These are phyloP conservation scores for Dryocosmus kuriphilus DNA, from an alignment of 2,888 invertebrate species.

Conservation along the genomic window DNA sequence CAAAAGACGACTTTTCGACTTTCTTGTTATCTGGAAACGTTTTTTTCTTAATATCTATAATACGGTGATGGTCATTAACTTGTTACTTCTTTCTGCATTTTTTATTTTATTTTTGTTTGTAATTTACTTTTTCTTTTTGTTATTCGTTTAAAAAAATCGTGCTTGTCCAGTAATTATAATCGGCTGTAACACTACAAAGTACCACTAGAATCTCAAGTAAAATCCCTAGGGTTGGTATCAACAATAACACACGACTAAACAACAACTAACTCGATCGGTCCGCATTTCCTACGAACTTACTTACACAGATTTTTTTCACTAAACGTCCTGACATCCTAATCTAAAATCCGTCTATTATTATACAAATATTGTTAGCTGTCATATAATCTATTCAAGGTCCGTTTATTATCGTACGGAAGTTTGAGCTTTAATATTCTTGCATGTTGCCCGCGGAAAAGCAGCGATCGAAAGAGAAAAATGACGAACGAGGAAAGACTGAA, in stretches of 20 bases:
- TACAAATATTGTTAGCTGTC: slow-evolving; percentile 33
- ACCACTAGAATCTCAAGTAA: slow-evolving; percentile 72
- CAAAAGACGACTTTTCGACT: background rate
- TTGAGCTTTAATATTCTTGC: slow-evolving; percentile 26
- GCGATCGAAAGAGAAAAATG: slow-evolving; percentile 28
- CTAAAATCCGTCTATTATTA: slow-evolving; percentile 26
- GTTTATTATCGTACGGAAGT: slow-evolving; percentile 32
- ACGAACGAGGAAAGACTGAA: slow-evolving; percentile 38
- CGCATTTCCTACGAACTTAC: slow-evolving; percentile 63
- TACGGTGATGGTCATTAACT: slow-evolving; percentile 63
- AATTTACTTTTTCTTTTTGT: slow-evolving; percentile 43
- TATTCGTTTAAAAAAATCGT: slow-evolving; percentile 1
- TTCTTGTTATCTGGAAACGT: slow-evolving; percentile 33
- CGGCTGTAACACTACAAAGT: slow-evolving; percentile 57
- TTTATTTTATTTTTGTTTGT: slow-evolving; percentile 43
- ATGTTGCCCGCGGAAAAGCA: slow-evolving; percentile 30
- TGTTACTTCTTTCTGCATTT: slow-evolving; percentile 54
- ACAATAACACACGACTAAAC: slow-evolving; percentile 64
- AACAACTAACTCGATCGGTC: slow-evolving; percentile 65
- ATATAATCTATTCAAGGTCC: slow-evolving; percentile 29
- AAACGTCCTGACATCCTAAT: slow-evolving; percentile 32
- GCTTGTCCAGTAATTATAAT: slow-evolving; percentile 31
- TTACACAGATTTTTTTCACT: slow-evolving; percentile 41
- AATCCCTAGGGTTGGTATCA: slow-evolving; percentile 71
- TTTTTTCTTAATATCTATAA: slow-evolving; percentile 52